Percentiles rank a stretch among this genome's conserved stretches.
Evolutionary conservation across 2,113 vertebrate species (phyloP).

Genomic region (Sander lucioperca): DNA sequence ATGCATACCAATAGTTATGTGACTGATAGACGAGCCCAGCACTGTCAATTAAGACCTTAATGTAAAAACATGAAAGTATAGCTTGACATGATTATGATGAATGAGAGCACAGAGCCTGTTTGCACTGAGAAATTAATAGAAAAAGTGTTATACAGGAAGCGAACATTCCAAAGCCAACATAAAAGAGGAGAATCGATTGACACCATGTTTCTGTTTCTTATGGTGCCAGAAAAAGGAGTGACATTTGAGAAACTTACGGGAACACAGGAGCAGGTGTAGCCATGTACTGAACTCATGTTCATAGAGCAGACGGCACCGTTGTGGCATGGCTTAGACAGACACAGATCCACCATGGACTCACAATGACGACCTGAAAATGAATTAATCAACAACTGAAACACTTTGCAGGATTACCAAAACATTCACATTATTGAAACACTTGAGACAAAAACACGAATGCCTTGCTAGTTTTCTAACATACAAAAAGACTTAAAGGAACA

Average conservation of each 20-base stretch:
- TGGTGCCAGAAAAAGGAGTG: not conserved
- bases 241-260: conserved; percentile 82
- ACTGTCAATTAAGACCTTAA: not conserved
- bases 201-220: not conserved
- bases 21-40: not conserved
- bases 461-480: not conserved
- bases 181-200: not conserved
- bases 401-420: not conserved
- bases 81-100: not conserved
- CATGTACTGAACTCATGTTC: conserved; percentile 89
- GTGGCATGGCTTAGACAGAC: conserved; percentile 89
- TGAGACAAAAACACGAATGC: not conserved
- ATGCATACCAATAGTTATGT: not conserved
- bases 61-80: not conserved
- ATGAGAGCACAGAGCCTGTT: not conserved
- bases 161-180: too few species aligned
- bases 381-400: not conserved
- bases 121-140: not conserved
- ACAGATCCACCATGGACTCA: conserved; percentile 92
- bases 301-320: conserved; percentile 89
- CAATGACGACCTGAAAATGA: conserved; percentile 88
- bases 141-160: not conserved
- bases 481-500: not conserved
- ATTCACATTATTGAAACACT: not conserved
- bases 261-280: conserved; percentile 90